Conservation (phyloP, 2,888 invertebrate species). For the Lapara coniferarum region DNA sequence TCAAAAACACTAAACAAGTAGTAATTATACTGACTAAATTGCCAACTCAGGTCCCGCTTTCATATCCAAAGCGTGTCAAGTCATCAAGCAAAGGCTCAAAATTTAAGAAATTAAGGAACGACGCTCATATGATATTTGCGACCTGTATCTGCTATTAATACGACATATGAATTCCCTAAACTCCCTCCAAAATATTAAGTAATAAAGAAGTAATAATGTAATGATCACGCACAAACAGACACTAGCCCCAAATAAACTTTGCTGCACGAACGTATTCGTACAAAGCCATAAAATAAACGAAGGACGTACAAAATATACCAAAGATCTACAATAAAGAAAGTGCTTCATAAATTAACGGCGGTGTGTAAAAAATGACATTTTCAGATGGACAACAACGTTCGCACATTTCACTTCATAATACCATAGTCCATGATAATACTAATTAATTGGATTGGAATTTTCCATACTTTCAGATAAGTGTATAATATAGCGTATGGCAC, state of each 20-base stretch:
- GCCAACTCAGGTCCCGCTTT: too few relatives aligned
- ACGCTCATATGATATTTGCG: too few relatives aligned
- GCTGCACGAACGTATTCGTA: background rate
- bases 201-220: background rate
- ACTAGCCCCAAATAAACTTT: background rate
- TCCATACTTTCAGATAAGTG: conserved; percentile 13
- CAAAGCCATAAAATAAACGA: conserved; percentile 27
- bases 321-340: conserved; percentile 37
- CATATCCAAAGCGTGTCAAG: too few relatives aligned
- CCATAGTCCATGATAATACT: too few relatives aligned
- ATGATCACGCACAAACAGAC: background rate
- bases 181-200: background rate
- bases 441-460: conserved; percentile 20
- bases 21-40: too few relatives aligned
- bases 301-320: conserved; percentile 32
- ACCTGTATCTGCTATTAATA: too few relatives aligned
- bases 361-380: conserved; percentile 41
- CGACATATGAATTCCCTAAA: too few relatives aligned
- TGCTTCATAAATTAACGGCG: conserved; percentile 51
- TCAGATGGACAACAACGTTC: conserved; percentile 7
- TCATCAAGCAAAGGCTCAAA: too few relatives aligned
- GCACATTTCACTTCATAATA: conserved; percentile 20
- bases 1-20: too few relatives aligned
- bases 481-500: conserved; percentile 5
- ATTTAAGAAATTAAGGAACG: too few relatives aligned